These are phyloP conservation scores for Formica aserva DNA, from an alignment of 2,888 invertebrate genomes.

Conservation along the genomic window DNA sequence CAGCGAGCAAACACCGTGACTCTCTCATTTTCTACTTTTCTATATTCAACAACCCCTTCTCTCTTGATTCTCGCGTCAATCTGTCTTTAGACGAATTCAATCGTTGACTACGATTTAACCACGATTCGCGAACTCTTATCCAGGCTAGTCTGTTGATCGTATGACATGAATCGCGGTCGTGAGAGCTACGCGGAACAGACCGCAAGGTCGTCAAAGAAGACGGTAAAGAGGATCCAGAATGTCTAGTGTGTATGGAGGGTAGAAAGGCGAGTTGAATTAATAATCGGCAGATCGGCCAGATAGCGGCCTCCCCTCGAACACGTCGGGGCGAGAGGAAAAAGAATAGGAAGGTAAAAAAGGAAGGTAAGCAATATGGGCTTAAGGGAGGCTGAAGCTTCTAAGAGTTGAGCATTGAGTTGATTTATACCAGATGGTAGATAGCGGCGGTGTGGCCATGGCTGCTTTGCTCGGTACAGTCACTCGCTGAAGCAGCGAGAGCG, in stretches of 20 bases:
- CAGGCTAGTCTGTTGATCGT: not conserved
- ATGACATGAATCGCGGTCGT: constrained; percentile 4
- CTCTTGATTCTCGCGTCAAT: constrained; percentile 16
- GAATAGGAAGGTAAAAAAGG: constrained; percentile 71
- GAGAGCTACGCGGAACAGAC: constrained; percentile 23
- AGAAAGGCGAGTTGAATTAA: constrained; percentile 82
- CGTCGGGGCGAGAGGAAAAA: constrained; percentile 62
- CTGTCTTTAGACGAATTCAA: constrained; percentile 33
- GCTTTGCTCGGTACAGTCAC: constrained; percentile 77
- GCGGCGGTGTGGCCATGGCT: constrained; percentile 75
- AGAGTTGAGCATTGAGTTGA: constrained; percentile 84
- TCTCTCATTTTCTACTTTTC: constrained; percentile 61
- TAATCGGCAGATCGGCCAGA: constrained; percentile 83
- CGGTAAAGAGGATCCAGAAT: constrained; percentile 51
- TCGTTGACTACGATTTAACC: constrained; percentile 29
- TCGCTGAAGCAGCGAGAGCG: constrained; percentile 66
- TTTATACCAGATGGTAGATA: constrained; percentile 85
- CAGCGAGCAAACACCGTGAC: constrained; percentile 71
- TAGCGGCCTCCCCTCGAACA: constrained; percentile 77
- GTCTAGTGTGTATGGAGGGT: constrained; percentile 66
- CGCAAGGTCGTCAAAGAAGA: constrained; percentile 44
- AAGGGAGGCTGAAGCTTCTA: constrained; percentile 80
- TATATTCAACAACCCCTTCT: not conserved
- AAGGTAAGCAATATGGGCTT: constrained; percentile 81
- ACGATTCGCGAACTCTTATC: constrained; percentile 39